phyloP scores from a whole-genome alignment of 2,888 invertebrate genomes.

The Netelia melanura region DNA sequence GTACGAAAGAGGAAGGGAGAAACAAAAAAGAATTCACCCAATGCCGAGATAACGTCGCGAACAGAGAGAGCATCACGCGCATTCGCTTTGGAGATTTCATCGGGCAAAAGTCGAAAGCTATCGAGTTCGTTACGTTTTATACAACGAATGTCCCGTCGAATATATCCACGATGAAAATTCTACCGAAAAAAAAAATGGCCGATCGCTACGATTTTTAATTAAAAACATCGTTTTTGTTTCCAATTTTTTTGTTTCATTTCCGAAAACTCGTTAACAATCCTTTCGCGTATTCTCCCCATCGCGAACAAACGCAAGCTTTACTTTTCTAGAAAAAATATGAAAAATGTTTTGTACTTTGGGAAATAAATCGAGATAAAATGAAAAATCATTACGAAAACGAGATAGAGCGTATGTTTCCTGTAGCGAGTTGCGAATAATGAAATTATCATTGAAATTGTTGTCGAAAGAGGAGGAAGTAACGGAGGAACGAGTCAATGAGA shows the following conservation, averaged over 20 bases:
- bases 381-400: no score
- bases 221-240: not conserved
- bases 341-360: no score
- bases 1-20: constrained; percentile 12
- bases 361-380: no score
- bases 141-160: constrained; percentile 10
- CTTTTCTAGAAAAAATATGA: no score
- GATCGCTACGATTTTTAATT: not conserved
- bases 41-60: constrained; percentile 78
- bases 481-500: not conserved
- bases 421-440: not conserved
- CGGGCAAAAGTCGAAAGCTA: constrained; percentile 69
- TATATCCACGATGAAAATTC: constrained; percentile 1
- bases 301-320: no score
- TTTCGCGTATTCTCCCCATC: no score
- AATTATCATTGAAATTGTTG: not conserved
- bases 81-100: constrained; percentile 73
- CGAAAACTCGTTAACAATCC: no score
- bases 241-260: no score
- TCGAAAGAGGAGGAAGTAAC: not conserved
- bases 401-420: no score
- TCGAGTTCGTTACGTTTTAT: constrained; percentile 51
- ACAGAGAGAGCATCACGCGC: constrained; percentile 67
- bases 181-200: not conserved
- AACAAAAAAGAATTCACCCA: constrained; percentile 64